Percentiles rank a stretch among this genome's conserved stretches.
Evolutionary conservation across 2,113 vertebrate genomes (phyloP).

Genomic region (Barbus barbus): DNA sequence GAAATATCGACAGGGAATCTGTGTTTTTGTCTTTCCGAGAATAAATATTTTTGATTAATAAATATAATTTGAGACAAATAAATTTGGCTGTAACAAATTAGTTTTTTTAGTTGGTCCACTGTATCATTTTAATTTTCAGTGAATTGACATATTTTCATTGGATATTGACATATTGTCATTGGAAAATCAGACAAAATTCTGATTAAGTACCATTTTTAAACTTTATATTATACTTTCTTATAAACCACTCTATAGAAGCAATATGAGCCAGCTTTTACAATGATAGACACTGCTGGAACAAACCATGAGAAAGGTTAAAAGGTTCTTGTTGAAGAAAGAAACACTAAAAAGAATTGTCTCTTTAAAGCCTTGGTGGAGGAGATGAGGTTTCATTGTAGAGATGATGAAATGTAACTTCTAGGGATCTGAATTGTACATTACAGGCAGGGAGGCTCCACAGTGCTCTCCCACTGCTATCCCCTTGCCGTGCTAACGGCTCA

Average conservation of each 20-base stretch:
- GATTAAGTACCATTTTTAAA: background rate
- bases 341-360: constrained; percentile 39
- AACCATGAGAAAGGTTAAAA: background rate
- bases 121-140: too few relatives aligned
- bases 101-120: too few relatives aligned
- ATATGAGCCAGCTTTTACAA: background rate
- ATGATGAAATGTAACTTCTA: constrained; percentile 53
- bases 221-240: background rate
- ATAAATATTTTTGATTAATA: too few relatives aligned
- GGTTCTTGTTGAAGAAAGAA: background rate
- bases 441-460: constrained; percentile 53
- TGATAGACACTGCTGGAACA: background rate
- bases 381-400: constrained; percentile 48
- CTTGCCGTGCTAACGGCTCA: constrained; percentile 59
- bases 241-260: too few relatives aligned
- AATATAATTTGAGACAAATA: too few relatives aligned
- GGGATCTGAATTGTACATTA: constrained; percentile 49
- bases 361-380: constrained; percentile 39
- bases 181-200: background rate
- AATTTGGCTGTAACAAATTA: too few relatives aligned
- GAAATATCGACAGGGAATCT: too few relatives aligned
- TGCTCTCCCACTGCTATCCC: constrained; percentile 63
- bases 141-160: too few relatives aligned
- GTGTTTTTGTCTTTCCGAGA: too few relatives aligned
- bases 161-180: background rate